phyloP scores from a whole-genome alignment of 2,797 vertebrate species.

The Parauchenoglanis punctatus region DNA sequence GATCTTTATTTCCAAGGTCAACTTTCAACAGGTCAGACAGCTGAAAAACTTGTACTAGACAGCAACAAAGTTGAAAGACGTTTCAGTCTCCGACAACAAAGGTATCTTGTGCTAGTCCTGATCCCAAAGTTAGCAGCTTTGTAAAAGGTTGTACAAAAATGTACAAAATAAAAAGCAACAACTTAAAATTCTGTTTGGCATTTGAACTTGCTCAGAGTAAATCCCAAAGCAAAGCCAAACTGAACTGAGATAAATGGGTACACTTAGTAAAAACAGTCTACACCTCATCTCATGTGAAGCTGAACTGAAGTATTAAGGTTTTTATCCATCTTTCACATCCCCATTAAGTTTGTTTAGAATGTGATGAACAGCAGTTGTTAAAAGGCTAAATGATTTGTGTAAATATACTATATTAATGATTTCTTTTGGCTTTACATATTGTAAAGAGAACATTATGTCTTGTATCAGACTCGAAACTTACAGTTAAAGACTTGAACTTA shows the following conservation, averaged over 20 bases:
- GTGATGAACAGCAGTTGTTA: not conserved
- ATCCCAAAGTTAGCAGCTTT: not conserved
- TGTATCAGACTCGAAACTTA: not conserved
- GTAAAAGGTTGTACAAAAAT: not conserved
- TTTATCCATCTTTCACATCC: not conserved
- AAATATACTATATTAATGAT: not conserved
- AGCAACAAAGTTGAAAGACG: too few relatives aligned
- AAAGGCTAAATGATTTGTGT: not conserved
- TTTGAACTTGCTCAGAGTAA: not conserved
- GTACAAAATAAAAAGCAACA: not conserved
- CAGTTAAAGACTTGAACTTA: not conserved
- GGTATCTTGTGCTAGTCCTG: not conserved
- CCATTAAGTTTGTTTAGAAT: not conserved
- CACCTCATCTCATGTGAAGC: too few relatives aligned
- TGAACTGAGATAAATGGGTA: not conserved
- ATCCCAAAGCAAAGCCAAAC: not conserved
- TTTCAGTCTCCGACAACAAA: not conserved
- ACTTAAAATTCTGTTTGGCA: not conserved
- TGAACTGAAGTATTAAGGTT: too few relatives aligned
- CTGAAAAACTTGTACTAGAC: not conserved
- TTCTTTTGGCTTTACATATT: not conserved
- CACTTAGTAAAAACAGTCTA: not conserved
- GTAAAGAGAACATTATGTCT: not conserved
- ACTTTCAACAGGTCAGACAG: not conserved
- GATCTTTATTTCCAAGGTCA: not conserved